Conservation (phyloP, 53 echinoderm and acorn worm genomes). For the Temnopleurus reevesii region DNA sequence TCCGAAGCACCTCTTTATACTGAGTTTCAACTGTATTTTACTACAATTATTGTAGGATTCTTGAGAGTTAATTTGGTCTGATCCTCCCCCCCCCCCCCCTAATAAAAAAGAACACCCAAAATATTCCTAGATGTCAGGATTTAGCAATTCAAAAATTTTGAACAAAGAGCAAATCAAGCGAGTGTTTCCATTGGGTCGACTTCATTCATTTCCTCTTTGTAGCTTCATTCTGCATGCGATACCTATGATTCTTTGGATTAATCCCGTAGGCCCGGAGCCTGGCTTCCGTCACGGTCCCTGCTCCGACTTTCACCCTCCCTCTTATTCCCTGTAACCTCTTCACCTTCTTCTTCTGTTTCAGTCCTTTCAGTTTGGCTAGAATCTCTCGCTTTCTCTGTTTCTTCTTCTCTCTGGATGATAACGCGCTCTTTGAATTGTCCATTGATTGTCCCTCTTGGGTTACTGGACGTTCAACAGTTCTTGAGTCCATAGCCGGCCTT, state of each 20-base stretch:
- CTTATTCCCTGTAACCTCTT: not conserved
- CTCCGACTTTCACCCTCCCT: not conserved
- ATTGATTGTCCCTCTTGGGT: not conserved
- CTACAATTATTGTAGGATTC: no score
- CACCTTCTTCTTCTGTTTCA: constrained; percentile 2
- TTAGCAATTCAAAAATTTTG: no score
- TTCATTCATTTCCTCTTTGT: not conserved
- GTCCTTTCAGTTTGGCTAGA: constrained; percentile 49
- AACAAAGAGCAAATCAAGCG: no score
- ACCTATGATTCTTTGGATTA: constrained; percentile 82
- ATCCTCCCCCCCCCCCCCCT: no score
- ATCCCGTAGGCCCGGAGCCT: constrained; percentile 91
- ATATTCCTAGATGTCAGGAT: no score
- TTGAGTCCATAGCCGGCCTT: not conserved
- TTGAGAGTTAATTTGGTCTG: no score
- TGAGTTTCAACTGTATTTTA: no score
- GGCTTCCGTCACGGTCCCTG: constrained; percentile 64
- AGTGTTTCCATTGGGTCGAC: no score
- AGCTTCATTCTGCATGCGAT: constrained; percentile 66
- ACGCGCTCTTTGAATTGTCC: not conserved
- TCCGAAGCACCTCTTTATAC: no score
- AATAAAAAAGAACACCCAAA: no score
- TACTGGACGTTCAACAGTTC: not conserved
- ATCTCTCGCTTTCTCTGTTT: constrained; percentile 58
- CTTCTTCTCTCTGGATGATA: constrained; percentile 45